Conservation (phyloP, 1,140 invertebrate species). For the Eubasilissa regina region DNA sequence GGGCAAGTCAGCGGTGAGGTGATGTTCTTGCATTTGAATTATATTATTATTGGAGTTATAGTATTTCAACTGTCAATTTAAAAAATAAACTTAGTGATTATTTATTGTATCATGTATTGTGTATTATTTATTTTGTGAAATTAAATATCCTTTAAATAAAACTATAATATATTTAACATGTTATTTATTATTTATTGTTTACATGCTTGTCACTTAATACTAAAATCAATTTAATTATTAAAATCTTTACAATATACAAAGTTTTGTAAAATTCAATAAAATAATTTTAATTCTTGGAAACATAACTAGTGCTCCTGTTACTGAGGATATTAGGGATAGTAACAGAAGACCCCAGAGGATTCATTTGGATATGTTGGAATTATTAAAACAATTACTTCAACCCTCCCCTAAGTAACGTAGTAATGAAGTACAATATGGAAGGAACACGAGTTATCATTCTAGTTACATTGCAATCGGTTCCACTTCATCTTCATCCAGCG, state of each 20-base stretch:
- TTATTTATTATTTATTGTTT: slow-evolving; percentile 69
- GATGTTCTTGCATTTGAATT: too few species aligned
- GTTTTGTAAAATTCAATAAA: slow-evolving; percentile 72
- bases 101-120: background rate
- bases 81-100: too few species aligned
- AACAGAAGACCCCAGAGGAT: slow-evolving; percentile 35
- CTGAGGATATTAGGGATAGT: slow-evolving; percentile 40
- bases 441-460: slow-evolving; percentile 38
- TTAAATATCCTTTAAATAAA: background rate
- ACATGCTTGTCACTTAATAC: slow-evolving; percentile 56
- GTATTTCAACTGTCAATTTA: too few species aligned
- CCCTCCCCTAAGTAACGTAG: slow-evolving; percentile 52
- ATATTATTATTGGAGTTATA: too few species aligned
- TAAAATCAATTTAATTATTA: slow-evolving; percentile 62
- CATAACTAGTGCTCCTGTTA: slow-evolving; percentile 64
- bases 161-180: slow-evolving; percentile 65
- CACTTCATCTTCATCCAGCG: background rate
- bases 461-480: background rate
- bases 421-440: slow-evolving; percentile 56
- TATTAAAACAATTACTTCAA: slow-evolving; percentile 13
- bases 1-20: too few species aligned
- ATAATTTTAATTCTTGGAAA: slow-evolving; percentile 72
- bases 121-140: too few species aligned
- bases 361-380: slow-evolving; percentile 36
- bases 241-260: slow-evolving; percentile 75